phyloP scores from a whole-genome alignment of 2,797 vertebrate genomes.

The Sebastes iracundus region DNA sequence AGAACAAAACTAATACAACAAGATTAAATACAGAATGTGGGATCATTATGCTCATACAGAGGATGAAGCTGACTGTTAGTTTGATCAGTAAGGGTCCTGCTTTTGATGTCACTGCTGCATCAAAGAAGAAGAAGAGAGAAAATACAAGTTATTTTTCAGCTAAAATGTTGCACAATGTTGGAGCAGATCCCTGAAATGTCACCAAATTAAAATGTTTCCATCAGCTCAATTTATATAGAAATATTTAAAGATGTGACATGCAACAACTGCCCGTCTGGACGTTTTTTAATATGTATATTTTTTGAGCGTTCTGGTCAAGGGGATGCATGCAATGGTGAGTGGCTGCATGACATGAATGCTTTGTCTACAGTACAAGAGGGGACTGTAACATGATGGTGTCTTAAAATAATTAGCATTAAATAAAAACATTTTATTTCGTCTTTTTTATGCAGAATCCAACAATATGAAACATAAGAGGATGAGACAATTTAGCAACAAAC shows the following conservation, averaged over 20 bases:
- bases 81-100: background rate
- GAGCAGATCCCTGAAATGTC: background rate
- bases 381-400: background rate
- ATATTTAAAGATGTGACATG: background rate
- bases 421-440: rapidly evolving
- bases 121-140: background rate
- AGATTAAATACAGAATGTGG: background rate
- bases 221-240: background rate
- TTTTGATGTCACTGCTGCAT: constrained; percentile 2
- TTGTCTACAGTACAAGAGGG: background rate
- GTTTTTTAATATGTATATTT: background rate
- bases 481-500: background rate
- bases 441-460: background rate
- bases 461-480: background rate
- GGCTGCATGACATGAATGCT: background rate
- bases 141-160: background rate
- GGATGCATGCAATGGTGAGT: background rate
- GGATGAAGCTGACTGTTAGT: background rate
- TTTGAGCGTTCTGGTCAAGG: background rate
- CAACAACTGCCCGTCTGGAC: background rate
- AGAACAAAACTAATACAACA: background rate
- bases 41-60: background rate
- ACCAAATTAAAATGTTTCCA: background rate
- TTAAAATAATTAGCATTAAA: background rate
- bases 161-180: background rate